Evolutionary conservation across 2,888 invertebrate species (phyloP).

Genomic region (Drosophila testacea): DNA sequence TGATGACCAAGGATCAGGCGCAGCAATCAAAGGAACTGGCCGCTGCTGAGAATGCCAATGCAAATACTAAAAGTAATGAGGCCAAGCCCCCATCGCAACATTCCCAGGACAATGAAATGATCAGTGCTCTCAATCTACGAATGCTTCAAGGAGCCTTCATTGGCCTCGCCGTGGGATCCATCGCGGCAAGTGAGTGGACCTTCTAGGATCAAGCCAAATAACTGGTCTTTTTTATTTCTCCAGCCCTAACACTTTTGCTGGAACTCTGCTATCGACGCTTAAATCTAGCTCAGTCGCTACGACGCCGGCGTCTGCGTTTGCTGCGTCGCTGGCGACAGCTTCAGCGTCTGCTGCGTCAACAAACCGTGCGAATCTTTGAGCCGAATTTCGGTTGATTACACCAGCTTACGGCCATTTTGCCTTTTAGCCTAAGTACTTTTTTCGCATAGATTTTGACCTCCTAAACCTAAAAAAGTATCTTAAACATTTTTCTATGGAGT

Average conservation of each 20-base stretch:
- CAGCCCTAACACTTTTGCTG: conserved; percentile 69
- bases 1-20: conserved; percentile 78
- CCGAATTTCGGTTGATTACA: conserved; percentile 56
- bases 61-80: conserved; percentile 48
- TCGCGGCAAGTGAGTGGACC: conserved; percentile 85
- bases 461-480: too few species aligned
- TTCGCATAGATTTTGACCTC: too few species aligned
- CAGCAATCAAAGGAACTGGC: conserved; percentile 53
- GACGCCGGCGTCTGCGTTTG: conserved; percentile 52
- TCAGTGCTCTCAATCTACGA: conserved; percentile 89
- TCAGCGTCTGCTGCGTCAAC: conserved; percentile 48
- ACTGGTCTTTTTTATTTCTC: background rate
- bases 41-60: conserved; percentile 63
- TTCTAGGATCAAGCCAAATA: background rate
- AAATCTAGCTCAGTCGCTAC: conserved; percentile 47
- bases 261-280: conserved; percentile 69
- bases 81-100: conserved; percentile 42
- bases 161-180: conserved; percentile 88
- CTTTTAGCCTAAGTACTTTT: too few species aligned
- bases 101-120: conserved; percentile 67
- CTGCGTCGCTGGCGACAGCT: conserved; percentile 56
- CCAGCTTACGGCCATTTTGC: too few species aligned
- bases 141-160: conserved; percentile 92
- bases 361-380: conserved; percentile 65
- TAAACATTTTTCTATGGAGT: too few species aligned